phyloP scores from a whole-genome alignment of 2,797 vertebrate species.

The Cyprinella venusta region DNA sequence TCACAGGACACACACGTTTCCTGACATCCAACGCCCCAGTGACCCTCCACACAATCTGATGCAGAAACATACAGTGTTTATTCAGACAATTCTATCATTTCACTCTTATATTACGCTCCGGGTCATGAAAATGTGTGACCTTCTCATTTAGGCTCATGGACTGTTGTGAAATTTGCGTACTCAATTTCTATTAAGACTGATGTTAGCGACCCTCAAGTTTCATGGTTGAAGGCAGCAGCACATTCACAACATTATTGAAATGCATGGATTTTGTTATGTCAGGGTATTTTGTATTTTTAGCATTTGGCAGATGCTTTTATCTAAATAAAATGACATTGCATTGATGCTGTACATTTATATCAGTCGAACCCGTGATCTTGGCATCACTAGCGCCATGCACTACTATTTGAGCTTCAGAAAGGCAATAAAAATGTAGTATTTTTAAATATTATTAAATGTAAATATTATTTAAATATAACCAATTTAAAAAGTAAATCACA shows the following conservation, averaged over 20 bases:
- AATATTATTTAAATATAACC: background rate
- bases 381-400: too few relatives aligned
- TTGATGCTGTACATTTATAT: background rate
- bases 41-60: constrained; percentile 85
- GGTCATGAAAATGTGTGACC: background rate
- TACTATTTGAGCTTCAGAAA: background rate
- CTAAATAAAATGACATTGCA: background rate
- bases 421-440: background rate
- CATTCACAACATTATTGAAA: too few relatives aligned
- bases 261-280: too few relatives aligned
- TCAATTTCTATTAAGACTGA: background rate
- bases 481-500: background rate
- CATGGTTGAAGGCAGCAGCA: too few relatives aligned
- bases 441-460: background rate
- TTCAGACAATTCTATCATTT: background rate
- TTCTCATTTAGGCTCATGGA: background rate
- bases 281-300: background rate
- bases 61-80: background rate
- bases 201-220: background rate
- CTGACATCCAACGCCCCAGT: constrained; percentile 87
- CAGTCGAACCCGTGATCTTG: background rate
- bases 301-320: background rate
- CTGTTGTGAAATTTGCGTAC: background rate
- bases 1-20: constrained; percentile 83
- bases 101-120: background rate